A percentile compares a stretch with the other conserved stretches of the same genome.
Conservation (phyloP, 2,113 vertebrate species). For the Lonchura striata region DNA sequence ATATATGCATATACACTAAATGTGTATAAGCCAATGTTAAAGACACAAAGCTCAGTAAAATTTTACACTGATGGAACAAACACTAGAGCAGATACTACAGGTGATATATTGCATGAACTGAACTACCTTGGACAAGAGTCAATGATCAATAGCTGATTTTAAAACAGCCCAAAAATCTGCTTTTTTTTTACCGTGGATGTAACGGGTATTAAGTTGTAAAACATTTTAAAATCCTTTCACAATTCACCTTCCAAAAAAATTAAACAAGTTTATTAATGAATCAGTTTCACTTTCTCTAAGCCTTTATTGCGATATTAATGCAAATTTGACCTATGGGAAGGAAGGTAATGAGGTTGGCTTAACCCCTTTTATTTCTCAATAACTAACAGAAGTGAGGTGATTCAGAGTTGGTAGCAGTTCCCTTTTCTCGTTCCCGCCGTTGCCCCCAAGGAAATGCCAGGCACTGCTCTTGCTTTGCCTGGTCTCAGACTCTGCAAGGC, state of each 20-base stretch:
- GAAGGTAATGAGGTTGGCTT: conserved; percentile 19
- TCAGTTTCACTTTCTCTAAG: conserved; percentile 14
- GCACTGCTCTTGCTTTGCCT: neutral
- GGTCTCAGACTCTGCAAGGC: neutral
- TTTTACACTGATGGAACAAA: neutral
- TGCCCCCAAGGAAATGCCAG: conserved; percentile 2
- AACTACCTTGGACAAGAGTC: neutral
- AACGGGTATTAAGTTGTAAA: neutral
- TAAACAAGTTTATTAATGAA: neutral
- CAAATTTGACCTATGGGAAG: conserved; percentile 26
- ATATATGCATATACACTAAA: neutral
- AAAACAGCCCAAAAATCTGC: neutral
- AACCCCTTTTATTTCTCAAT: conserved; percentile 10
- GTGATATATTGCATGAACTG: neutral
- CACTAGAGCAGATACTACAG: neutral
- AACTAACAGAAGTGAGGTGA: neutral
- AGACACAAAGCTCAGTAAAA: neutral
- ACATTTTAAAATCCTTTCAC: neutral
- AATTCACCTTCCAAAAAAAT: conserved; percentile 6
- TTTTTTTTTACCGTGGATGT: neutral
- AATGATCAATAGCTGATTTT: neutral
- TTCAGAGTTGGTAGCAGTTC: neutral
- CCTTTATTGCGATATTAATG: conserved; percentile 29
- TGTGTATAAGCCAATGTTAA: neutral
- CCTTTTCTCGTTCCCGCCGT: neutral